phyloP scores from a whole-genome alignment of 2,888 invertebrate genomes.

The Phragmatobia fuliginosa region DNA sequence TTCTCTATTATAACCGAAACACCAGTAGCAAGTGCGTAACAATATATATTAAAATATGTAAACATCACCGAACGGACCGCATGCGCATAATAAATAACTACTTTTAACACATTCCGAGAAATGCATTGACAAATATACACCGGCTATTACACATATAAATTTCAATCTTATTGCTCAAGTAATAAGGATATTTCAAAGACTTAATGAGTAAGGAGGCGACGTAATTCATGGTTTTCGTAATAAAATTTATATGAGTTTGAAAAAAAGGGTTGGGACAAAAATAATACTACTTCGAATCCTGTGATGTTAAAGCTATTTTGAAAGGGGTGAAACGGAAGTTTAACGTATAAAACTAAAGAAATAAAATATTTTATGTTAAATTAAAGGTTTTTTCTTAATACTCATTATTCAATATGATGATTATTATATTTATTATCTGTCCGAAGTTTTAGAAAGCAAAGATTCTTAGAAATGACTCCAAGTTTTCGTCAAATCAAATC shows the following conservation, averaged over 20 bases:
- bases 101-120: conserved; percentile 67
- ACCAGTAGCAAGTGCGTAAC: conserved; percentile 70
- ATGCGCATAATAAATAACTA: conserved; percentile 66
- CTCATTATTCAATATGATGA: neutral
- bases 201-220: conserved; percentile 36
- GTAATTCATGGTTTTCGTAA: conserved; percentile 51
- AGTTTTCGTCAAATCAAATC: conserved; percentile 31
- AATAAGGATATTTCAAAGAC: conserved; percentile 5
- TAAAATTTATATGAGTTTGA: conserved; percentile 51
- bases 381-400: neutral
- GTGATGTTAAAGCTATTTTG: conserved; percentile 54
- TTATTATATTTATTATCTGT: conserved; percentile 4
- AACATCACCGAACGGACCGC: conserved; percentile 60
- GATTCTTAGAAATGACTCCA: conserved; percentile 27
- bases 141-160: conserved; percentile 25
- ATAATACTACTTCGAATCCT: conserved; percentile 56
- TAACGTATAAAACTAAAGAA: neutral
- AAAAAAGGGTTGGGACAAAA: conserved; percentile 51
- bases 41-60: conserved; percentile 69
- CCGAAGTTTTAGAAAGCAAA: conserved; percentile 32
- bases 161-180: conserved; percentile 27
- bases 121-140: conserved; percentile 55
- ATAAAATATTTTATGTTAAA: neutral
- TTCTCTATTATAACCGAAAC: conserved; percentile 65
- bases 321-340: conserved; percentile 22